phyloP scores from a whole-genome alignment of 2,113 vertebrate genomes.

The Eleginops maclovinus region DNA sequence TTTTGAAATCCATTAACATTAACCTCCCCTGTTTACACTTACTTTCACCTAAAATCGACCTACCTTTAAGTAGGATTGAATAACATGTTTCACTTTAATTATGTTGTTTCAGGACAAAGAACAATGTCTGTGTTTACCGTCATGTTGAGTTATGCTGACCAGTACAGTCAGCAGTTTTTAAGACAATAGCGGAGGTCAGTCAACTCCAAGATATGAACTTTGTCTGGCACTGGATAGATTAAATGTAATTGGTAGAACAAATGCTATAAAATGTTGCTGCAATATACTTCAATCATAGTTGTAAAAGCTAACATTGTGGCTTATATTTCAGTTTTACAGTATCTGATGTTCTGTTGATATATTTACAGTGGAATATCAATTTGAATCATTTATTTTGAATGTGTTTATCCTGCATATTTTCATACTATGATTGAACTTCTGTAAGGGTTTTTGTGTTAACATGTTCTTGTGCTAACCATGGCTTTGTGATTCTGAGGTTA shows the following conservation, averaged over 20 bases:
- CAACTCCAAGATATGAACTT: constrained; percentile 37
- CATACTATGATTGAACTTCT: neutral
- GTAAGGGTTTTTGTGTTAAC: neutral
- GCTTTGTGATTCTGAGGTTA: neutral
- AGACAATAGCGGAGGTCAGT: constrained; percentile 43
- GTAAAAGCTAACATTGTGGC: neutral
- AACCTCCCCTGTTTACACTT: constrained; percentile 42
- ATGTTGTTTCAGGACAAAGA: constrained; percentile 57
- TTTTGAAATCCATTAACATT: constrained; percentile 40
- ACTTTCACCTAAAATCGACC: constrained; percentile 27
- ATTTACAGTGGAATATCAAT: neutral
- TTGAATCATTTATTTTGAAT: neutral
- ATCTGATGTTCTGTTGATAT: no score
- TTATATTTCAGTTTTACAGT: no score
- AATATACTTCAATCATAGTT: constrained; percentile 11
- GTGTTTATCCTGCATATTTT: neutral
- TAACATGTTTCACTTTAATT: constrained; percentile 35
- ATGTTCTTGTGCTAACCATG: neutral
- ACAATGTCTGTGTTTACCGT: constrained; percentile 49
- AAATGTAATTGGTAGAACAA: constrained; percentile 11
- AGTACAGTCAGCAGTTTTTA: constrained; percentile 32
- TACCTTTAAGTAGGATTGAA: constrained; percentile 35
- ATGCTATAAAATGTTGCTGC: neutral
- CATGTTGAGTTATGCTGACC: constrained; percentile 52
- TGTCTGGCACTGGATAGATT: constrained; percentile 36